Evolutionary conservation across 2,113 vertebrate genomes (phyloP), one percentile per base, ranked within the genome.

Genomic region (Poeciliopsis prolifica): DNA sequence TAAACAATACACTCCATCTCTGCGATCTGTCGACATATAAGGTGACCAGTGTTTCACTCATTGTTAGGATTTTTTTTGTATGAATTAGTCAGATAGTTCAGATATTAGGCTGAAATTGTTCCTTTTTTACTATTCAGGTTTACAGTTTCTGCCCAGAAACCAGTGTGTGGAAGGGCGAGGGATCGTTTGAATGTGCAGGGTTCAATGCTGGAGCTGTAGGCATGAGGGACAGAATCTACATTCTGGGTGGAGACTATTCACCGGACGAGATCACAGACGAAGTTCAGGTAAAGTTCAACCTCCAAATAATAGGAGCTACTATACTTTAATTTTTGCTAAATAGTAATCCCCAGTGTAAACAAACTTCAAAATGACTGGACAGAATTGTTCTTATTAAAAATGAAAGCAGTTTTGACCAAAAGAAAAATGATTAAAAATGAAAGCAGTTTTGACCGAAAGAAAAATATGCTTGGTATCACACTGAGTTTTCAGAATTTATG

Each of bases 1-100:
- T 98, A 54, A 95, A 97, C 65, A 93, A 95, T 24, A 96, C 95
- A 0, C 91, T 99, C 69, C 97, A 98, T 77, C 96, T 99, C 74
- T 99, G 98, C 80, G 98, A 99, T 90, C 95, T 99, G 71, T 99
- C 98, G 54, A 99, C 97, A 4, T 98, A 99, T 72, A 99, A 98
- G 77, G 97, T 89, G 37, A 75, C 71, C 7, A 15, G 35, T 10
- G 51, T n/a, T 54, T 22, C 24, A n/a, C 8, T n/a, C 14, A 48
- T 19, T 48, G 17, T 48, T 48, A 24, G 7, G 17, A 6, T 37
- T 35, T 35, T 10, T n/a, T n/a, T 58, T 11, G 51, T 24, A n/a
- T 58, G 51, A 8, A 58, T 58, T 19, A 3, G 19, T 10, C 51
- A 58, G 51, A 58, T 58, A n/a, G 44, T 48, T 48, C 19, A 7